Base-by-base conservation (phyloP, 2,888 invertebrate species). In the Leptarthrus brevirostris region DNA sequence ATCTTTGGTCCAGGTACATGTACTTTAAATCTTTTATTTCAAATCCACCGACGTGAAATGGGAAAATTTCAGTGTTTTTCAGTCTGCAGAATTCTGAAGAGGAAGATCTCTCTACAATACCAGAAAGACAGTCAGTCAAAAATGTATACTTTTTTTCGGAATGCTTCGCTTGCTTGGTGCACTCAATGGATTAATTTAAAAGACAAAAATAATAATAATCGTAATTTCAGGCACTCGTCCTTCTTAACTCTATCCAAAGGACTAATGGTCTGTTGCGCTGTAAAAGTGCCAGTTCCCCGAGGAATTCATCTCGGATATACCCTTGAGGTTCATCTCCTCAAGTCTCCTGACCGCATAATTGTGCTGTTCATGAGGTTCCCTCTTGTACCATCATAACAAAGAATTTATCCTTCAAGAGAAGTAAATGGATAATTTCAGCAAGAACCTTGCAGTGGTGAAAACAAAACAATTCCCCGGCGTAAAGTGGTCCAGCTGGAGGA, bases 181-280 rank as follows among this genome's bases (percentile, higher is more conserved):
- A 24, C 64, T 64, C 64, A 64, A 64, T 64, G 64, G 64, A 64
- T 64, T 47, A 44, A 64, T 64, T 64, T 47, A 64, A 24, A 47
- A 36, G 44, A 44, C 47, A 36, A 64, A 30, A 40, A 40, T 40
- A 44, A 64, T 64, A 64, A 64, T 44, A 64, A 64, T 61, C 22
- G 36, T 64, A 22, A 20, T 47, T 64, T 64, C 26, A 16, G 12
- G 8, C 20, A 22, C 36, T 36, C 34, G 36, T 20, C n/a, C 61
- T 12, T 10, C 44, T 22, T 40, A 40, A 12, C 24, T 14, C 22
- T 22, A 30, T 22, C 34, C 36, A 36, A 10, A 34, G n/a, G 16
- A 56, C 26, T n/a, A n/a, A n/a, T n/a, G n/a, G 56, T 8, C 8
- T 30, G 56, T 8, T 20, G 4, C 16, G 18, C 20, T 49, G 18